phyloP scores from a whole-genome alignment of 2,888 invertebrate genomes.

The Drosophila meridiana region DNA sequence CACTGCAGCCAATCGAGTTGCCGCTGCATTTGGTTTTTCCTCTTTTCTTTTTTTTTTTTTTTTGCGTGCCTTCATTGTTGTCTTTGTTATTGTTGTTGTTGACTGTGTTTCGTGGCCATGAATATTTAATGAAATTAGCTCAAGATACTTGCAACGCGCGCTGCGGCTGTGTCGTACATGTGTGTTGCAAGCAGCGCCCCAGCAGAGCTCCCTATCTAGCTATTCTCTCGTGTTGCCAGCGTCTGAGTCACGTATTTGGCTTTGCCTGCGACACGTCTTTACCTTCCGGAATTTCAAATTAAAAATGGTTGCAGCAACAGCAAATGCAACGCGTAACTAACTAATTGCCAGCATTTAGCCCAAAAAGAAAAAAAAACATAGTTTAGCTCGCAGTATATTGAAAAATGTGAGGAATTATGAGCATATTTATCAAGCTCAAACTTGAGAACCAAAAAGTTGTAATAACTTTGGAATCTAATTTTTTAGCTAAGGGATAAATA shows the following conservation, averaged over 20 bases:
- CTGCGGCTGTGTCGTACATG: constrained; percentile 48
- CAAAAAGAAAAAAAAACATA: not conserved
- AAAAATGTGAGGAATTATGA: not conserved
- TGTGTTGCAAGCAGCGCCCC: constrained; percentile 4
- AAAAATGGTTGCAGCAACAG: constrained; percentile 15
- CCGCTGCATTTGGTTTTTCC: constrained; percentile 25
- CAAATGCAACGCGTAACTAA: constrained; percentile 1
- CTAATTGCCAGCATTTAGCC: constrained; percentile 10
- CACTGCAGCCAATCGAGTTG: constrained; percentile 40
- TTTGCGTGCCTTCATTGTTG: constrained; percentile 5
- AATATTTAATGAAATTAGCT: constrained; percentile 79
- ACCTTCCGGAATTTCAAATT: constrained; percentile 30
- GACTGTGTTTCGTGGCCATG: constrained; percentile 61
- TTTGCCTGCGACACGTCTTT: constrained; percentile 17
- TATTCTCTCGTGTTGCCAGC: not conserved
- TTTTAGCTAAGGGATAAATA: too few relatives aligned
- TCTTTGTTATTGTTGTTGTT: constrained; percentile 15
- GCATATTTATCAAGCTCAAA: not conserved
- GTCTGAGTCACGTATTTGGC: constrained; percentile 23
- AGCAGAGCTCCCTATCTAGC: not conserved
- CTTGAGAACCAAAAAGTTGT: not conserved
- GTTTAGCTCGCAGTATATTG: not conserved
- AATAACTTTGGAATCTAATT: not conserved
- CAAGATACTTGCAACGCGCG: constrained; percentile 61
- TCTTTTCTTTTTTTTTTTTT: not conserved